Evolutionary conservation across 2,888 invertebrate genomes (phyloP), one percentile per base, ranked within the genome.

Genomic region (Perizoma flavofasciatum): DNA sequence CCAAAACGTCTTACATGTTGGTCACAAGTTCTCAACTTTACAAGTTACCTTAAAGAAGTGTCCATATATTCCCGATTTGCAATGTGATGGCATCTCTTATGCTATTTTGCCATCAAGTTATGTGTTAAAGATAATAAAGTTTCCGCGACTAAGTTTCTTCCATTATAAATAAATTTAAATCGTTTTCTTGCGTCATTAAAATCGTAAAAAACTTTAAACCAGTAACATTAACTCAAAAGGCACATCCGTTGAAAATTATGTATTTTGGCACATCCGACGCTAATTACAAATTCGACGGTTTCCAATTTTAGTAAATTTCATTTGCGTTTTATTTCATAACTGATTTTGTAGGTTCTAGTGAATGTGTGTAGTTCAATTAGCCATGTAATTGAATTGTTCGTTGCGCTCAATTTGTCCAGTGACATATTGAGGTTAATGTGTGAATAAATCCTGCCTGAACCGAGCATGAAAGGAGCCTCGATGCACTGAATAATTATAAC

Each of bases 351-450:
- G 44, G 47, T 41, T 44, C 48, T 48, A 34, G 46, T 54, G 32
- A 45, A 47, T 52, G 11, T 37, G 48, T 39, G 55, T 39, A 55
- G 48, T 55, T 43, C 39, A 60, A 60, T 55, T 58, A 58, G 40
- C 41, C 37, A 10, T 58, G 55, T 46, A 63, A 66, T 61, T 62
- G 54, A 59, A 50, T 48, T 56, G 58, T 60, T 59, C 53, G 59
- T 54, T 49, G 47, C 61, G 60, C 55, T 53, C 53, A 63, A 57
- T 60, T 62, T 55, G 55, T 52, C 49, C 49, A 59, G 52, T 52
- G 55, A 9, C 51, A 37, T 55, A 55, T 55, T 55, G 22, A 43
- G 49, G 48, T 59, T 37, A 45, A 55, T 49, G 55, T 53, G 57
- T 41, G 6, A 50, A 54, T 52, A 55, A 40, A 37, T 37, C 4